Evolutionary conservation across 2,113 vertebrate species (phyloP).

Genomic region (Platichthys flesus): DNA sequence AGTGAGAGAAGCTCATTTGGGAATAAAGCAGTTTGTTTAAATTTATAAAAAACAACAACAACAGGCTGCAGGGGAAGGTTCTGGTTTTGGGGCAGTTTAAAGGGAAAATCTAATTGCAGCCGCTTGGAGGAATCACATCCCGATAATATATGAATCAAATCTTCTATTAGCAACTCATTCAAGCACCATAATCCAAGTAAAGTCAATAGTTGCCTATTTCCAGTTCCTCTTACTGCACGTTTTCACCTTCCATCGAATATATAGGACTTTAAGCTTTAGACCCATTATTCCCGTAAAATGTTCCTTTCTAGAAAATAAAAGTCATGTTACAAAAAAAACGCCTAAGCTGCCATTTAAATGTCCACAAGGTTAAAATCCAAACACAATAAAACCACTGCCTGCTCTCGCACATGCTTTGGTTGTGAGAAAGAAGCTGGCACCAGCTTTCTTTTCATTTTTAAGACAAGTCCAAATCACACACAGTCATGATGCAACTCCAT

Average conservation of each 20-base stretch:
- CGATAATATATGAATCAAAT: not conserved
- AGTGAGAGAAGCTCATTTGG: slow-evolving; percentile 21
- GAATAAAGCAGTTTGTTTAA: slow-evolving; percentile 19
- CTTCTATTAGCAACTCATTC: no score
- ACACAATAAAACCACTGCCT: not conserved
- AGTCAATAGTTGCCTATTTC: no score
- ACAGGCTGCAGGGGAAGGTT: not conserved
- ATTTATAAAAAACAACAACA: not conserved
- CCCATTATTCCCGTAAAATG: not conserved
- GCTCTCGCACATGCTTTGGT: slow-evolving; percentile 29
- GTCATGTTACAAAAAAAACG: not conserved
- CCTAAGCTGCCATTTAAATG: not conserved
- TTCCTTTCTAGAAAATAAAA: not conserved
- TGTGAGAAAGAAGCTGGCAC: slow-evolving; percentile 30
- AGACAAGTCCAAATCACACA: slow-evolving; percentile 39
- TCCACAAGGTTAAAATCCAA: not conserved
- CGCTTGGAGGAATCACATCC: not conserved
- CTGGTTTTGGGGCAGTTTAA: not conserved
- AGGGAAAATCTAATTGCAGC: not conserved
- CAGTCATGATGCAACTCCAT: slow-evolving; percentile 39
- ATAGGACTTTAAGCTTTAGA: not conserved
- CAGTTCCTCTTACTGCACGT: not conserved
- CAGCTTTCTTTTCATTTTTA: slow-evolving; percentile 17
- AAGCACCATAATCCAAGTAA: no score
- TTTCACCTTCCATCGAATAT: not conserved